Percentiles rank a stretch among this genome's conserved stretches.
Evolutionary conservation across 1,140 invertebrate species (phyloP).

Genomic region (Drosophila mauritiana): DNA sequence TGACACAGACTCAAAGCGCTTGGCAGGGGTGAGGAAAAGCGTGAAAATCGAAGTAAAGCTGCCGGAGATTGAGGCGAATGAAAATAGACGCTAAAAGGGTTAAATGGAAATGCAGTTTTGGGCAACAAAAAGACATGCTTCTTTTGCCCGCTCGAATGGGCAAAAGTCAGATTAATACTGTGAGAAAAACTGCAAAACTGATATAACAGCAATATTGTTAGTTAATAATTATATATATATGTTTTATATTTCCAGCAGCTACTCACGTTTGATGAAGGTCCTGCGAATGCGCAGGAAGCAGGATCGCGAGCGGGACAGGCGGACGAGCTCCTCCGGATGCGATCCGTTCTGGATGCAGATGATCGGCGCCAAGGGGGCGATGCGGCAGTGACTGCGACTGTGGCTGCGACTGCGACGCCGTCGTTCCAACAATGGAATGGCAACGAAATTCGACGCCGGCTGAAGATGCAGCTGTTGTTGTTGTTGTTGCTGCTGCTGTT

Average conservation of each 20-base stretch:
- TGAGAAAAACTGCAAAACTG: too few relatives aligned
- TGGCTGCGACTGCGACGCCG: conserved; percentile 69
- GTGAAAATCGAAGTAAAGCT: conserved; percentile 7
- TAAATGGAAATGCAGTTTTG: conserved; percentile 44
- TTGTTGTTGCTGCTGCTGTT: conserved; percentile 15
- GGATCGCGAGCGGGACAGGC: conserved; percentile 60
- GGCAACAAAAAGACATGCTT: conserved; percentile 16
- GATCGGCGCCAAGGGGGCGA: conserved; percentile 63
- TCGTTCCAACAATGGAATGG: conserved; percentile 61
- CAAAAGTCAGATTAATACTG: too few relatives aligned
- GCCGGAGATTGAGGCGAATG: conserved; percentile 26
- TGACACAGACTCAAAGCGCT: conserved; percentile 28
- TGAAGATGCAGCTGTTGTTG: conserved; percentile 19
- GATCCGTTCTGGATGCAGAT: conserved; percentile 66
- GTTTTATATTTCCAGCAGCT: background rate
- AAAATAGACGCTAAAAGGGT: conserved; percentile 58
- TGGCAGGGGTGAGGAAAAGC: background rate
- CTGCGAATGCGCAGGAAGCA: conserved; percentile 71
- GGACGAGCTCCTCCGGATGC: conserved; percentile 56
- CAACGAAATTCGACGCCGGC: conserved; percentile 50
- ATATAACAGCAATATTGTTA: too few relatives aligned
- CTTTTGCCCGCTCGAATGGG: background rate
- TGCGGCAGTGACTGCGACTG: conserved; percentile 66
- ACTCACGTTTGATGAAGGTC: conserved; percentile 70
- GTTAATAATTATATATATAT: too few relatives aligned